These are phyloP conservation scores for Nemurella pictetii DNA, from an alignment of 2,888 invertebrate genomes.

Conservation along the genomic window DNA sequence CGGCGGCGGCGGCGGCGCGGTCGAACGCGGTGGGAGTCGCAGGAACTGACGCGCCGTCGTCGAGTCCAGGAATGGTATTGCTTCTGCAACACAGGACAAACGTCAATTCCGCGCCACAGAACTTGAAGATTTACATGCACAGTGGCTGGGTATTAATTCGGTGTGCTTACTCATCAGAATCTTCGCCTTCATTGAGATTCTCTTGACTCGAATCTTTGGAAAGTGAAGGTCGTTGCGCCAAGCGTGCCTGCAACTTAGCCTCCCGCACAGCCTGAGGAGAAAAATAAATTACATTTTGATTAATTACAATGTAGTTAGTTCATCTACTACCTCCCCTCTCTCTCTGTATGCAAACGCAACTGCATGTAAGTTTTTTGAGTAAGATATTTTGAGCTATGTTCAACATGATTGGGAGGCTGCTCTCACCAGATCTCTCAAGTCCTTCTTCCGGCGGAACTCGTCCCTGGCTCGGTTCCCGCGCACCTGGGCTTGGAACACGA, in stretches of 20 bases:
- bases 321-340: not conserved
- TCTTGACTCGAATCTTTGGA: conserved; percentile 61
- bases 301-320: not conserved
- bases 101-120: no score
- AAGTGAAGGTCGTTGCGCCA: conserved; percentile 53
- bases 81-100: no score
- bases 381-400: no score
- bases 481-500: conserved; percentile 72
- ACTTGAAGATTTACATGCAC: no score
- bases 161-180: conserved; percentile 51
- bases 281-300: not conserved
- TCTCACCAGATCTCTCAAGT: conserved; percentile 7
- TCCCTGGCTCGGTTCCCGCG: conserved; percentile 58
- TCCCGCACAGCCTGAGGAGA: conserved; percentile 42
- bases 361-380: no score
- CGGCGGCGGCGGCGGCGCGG: not conserved
- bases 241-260: conserved; percentile 48
- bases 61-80: not conserved
- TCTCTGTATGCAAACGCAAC: no score
- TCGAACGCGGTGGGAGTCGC: not conserved
- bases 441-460: conserved; percentile 14
- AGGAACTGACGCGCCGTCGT: not conserved
- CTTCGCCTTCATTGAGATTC: conserved; percentile 49
- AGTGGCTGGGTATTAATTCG: no score
- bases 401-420: no score